Evolutionary conservation across 2,888 invertebrate species (phyloP), one percentile per base, ranked within the genome.

Genomic region (Alviniconcha strummeri): DNA sequence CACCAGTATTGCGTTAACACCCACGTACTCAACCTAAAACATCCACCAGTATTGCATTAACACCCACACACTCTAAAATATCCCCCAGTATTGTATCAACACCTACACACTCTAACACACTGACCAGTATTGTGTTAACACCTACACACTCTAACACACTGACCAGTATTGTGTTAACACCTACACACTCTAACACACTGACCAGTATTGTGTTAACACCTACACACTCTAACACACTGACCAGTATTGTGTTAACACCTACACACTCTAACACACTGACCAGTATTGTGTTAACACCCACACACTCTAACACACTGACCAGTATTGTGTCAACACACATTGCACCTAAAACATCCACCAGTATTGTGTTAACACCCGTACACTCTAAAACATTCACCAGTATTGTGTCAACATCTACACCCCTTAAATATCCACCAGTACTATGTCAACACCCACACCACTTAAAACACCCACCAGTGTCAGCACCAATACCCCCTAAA

Each of bases 221-320:
- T 3, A 36, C 4, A 75, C 75, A 75, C 55, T 54, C 55, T 54
- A 36, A 75, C 54, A 75, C 75, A 75, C 54, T 54, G 55, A 75
- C 54, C 52, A 52, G 54, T 15, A 75, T 13, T 17, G 36, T 36
- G 36, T 36, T 3, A 52, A 75, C 75, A 75, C 54, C 52, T 54
- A 55, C 75, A 75, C 57, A 9, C 19, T 56, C 72, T 72, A 71
- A 82, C 64, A 76, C 76, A 76, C 54, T 54, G 76, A 67, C 3
- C 36, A 36, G 36, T 36, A 36, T 3, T 74, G 67, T n/a, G 52
- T 19, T n/a, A 64, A 67, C 82, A 82, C 74, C 67, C 82, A 82
- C 76, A 82, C 82, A 76, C 9, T 5, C 72, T 13, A 71, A 81
- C 19, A 81, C 57, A 76, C 76, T 54, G 67, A 82, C 82, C 67